Base-by-base conservation (phyloP, 2,113 vertebrate species). In the Eretmochelys imbricata region DNA sequence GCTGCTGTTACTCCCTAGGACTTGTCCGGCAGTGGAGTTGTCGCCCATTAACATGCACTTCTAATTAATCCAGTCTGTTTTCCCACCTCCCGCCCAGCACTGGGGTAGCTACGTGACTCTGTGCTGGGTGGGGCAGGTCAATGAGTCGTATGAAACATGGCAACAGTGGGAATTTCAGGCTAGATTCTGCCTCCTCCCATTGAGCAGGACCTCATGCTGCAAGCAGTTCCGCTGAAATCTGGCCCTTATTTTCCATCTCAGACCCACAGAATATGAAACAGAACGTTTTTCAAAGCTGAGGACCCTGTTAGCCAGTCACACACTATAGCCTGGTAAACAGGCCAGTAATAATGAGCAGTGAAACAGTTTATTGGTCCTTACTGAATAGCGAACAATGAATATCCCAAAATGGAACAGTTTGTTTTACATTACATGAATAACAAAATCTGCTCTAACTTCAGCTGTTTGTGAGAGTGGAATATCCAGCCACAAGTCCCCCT, bases 361-460 rank as follows among this genome's bases (percentile, higher is more conserved):
- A 89, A 94, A 29, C 51, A 89, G 51, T 95, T 96, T 91, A 86
- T 93, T 94, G 96, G 95, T 88, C 88, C 90, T 94, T 86, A 89
- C 92, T 95, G 93, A 35, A 84, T 29, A 85, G 62, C 16, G 62
- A 92, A 20, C 82, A 93, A 25, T 27, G 62, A 95, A 29, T 25
- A 69, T 78, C 93, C 95, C 85, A 92, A 55, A 51, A 80, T 90
- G 94, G 69, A 55, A 57, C 88, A 38, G 69, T 1, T 65, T 72
- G 3, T 38, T 85, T 95, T 85, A 79, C 55, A 76, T 55, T 89
- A 27, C 76, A 55, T 4, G 42, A 76, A 69, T 94, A 94, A 90
- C 51, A 84, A 94, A 90, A 82, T 46, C 51, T 93, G 80, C 48
- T 86, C 80, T 89, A 19, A 1, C 12, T 1, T 87, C 92, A 95